These are phyloP conservation scores for Silurus lanzhouensis DNA, from an alignment of 2,797 vertebrate genomes.

Conservation along the genomic window DNA sequence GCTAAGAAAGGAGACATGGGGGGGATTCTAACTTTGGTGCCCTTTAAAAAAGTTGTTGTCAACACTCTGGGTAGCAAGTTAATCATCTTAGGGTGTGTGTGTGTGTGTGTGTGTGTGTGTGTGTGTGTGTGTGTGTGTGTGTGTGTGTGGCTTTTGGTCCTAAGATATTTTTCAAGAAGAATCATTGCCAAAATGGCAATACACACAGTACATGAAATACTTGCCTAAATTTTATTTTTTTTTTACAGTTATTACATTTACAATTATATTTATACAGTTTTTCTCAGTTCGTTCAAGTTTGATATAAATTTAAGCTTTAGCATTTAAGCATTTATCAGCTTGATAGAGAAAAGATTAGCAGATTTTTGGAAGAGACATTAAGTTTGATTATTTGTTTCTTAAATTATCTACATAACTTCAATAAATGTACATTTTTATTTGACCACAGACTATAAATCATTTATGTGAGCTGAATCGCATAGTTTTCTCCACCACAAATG, in stretches of 20 bases:
- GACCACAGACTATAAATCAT: background rate
- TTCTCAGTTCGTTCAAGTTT: too few relatives aligned
- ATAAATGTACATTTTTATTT: background rate
- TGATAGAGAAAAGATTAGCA: background rate
- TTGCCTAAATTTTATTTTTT: too few relatives aligned
- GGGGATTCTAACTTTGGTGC: conserved; percentile 64
- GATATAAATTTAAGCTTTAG: too few relatives aligned
- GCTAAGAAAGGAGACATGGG: conserved; percentile 66
- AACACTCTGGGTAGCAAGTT: conserved; percentile 65
- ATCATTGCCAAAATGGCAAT: background rate
- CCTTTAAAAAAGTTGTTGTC: conserved; percentile 62
- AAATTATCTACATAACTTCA: background rate
- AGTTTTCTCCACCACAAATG: conserved; percentile 12
- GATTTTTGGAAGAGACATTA: background rate
- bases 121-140: background rate
- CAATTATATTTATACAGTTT: too few relatives aligned
- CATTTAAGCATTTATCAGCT: background rate
- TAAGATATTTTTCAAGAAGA: background rate
- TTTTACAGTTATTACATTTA: too few relatives aligned
- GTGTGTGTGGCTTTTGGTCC: background rate
- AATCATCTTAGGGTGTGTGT: conserved; percentile 61
- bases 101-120: conserved; percentile 47
- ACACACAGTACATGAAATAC: background rate
- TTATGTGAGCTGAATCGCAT: conserved; percentile 7
- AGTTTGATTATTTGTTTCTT: too few relatives aligned